Evolutionary conservation across 2,888 invertebrate genomes (phyloP), one percentile per base, ranked within the genome.

Genomic region (Cryptus viduatorius): DNA sequence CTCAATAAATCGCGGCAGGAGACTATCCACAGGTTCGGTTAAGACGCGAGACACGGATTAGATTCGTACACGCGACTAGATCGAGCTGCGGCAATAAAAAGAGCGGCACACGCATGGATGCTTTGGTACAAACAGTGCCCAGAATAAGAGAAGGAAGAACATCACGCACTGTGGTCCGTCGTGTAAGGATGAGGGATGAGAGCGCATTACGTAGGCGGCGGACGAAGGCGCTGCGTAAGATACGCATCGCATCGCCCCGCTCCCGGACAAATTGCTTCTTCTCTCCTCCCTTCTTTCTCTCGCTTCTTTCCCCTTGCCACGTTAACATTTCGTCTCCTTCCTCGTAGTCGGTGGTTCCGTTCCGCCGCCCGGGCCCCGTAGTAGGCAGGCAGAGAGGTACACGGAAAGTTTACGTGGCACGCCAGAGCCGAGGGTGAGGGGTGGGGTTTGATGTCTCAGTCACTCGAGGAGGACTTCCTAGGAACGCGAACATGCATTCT

Each of bases 361-460:
- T 85, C 81, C 50, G 67, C 72, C 48, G 69, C 82, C 83, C 64
- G 53, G 76, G 37, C 37, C 76, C 67, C 67, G 75, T 61, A 76
- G 80, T 82, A 77, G 5, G 37, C 37, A 77, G 5, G 37, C 37
- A 4, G 37, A 82, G 82, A 71, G 77, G 73, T 31, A 64, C 78
- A 75, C 68, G 75, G 69, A 67, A 85, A 82, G 82, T 78, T 82
- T 79, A 72, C 79, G 65, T 73, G 76, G 77, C 82, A 78, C 75
- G 71, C 64, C 68, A 77, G 71, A 67, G 79, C 64, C 37, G 64
- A 50, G 82, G 78, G 78, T 79, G 89, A 88, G 87, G 86, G 89
- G 90, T 24, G 90, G 87, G 56, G 24, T 86, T 89, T 92, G 92
- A 92, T 89, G 90, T 92, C 92, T 92, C 90, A 90, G 91, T 92